Conservation (phyloP, 2,888 invertebrate genomes). For the Zeuzera pyrina region DNA sequence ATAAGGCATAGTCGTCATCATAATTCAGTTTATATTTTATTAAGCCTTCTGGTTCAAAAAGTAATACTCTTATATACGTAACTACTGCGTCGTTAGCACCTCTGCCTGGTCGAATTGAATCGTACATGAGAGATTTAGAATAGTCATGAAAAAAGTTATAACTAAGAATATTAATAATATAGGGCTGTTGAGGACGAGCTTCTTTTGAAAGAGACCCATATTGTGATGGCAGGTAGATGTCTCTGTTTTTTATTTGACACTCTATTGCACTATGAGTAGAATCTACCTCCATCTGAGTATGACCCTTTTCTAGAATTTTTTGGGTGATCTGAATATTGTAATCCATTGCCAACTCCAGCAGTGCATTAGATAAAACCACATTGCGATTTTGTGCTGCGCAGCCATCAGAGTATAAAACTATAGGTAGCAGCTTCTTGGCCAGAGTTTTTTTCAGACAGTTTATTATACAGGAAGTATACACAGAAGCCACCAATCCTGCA, state of each 20-base stretch:
- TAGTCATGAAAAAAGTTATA: slow-evolving; percentile 7
- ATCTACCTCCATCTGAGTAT: slow-evolving; percentile 17
- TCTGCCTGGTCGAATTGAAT: slow-evolving; percentile 8
- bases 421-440: too few species aligned
- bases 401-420: too few species aligned
- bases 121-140: slow-evolving; percentile 4
- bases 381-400: too few species aligned
- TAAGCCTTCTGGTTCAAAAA: too few species aligned
- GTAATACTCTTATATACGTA: slow-evolving; percentile 3
- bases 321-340: too few species aligned
- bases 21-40: too few species aligned
- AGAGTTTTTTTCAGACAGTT: too few species aligned
- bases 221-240: slow-evolving; percentile 17
- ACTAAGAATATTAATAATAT: slow-evolving; percentile 2
- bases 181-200: slow-evolving; percentile 5
- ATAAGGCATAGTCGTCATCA: too few species aligned
- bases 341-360: too few species aligned
- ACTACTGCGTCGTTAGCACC: slow-evolving; percentile 4
- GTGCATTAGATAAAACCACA: too few species aligned
- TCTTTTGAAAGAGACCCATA: slow-evolving; percentile 14
- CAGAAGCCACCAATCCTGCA: too few species aligned
- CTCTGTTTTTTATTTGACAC: slow-evolving; percentile 18
- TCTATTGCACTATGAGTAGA: slow-evolving; percentile 27
- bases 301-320: slow-evolving; percentile 9
- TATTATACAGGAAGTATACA: too few species aligned